Evolutionary conservation across 2,797 vertebrate species (phyloP), one percentile per base, ranked within the genome.

Genomic region (Varecia variegata): DNA sequence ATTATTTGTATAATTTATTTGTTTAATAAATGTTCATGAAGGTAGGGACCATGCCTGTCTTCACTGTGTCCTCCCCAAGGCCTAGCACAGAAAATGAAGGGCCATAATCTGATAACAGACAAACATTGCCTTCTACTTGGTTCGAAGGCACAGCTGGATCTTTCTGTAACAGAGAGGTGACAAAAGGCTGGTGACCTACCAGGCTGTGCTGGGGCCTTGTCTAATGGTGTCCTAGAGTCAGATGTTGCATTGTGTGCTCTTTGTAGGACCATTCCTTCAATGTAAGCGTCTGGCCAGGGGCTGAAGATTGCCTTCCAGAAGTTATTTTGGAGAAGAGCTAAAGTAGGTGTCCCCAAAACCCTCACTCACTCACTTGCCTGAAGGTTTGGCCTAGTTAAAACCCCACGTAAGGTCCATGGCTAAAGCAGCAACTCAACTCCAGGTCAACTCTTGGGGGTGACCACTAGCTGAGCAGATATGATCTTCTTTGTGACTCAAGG

Each of bases 1-100:
- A 86, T 79, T 94, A 96, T 71, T 97, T 97, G n/a, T 81, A 76
- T 56, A 89, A 91, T 81, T 71, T 68, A 47, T 81, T 89, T 96
- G 38, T 43, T 84, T 86, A 88, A 71, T 73, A 70, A 83, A 74
- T 90, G 4, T 90, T 94, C 52, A 40, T 21, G 40, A 94, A 95
- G 54, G 47, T 50, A 86, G 15, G n/a, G 43, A 50, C 38, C 25
- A 8, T 62, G 58, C 40, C 60, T 88, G 68, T 88, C 71, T 77
- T 52, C 58, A 87, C 17, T n/a, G 43, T 77, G 38, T 93, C 56
- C n/a, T 91, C 67, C 47, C 47, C 54, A 96, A n/a, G 71, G n/a
- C 65, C 54, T 87, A 68, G 76, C 65, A 93, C 9, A 85, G 62
- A 94, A 54, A 80, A 86, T 52, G 60, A 50, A 92, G 38, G 62